A percentile compares a stretch with the other conserved stretches of the same genome.
phyloP scores from a whole-genome alignment of 2,797 vertebrate species.

The Diceros bicornis region DNA sequence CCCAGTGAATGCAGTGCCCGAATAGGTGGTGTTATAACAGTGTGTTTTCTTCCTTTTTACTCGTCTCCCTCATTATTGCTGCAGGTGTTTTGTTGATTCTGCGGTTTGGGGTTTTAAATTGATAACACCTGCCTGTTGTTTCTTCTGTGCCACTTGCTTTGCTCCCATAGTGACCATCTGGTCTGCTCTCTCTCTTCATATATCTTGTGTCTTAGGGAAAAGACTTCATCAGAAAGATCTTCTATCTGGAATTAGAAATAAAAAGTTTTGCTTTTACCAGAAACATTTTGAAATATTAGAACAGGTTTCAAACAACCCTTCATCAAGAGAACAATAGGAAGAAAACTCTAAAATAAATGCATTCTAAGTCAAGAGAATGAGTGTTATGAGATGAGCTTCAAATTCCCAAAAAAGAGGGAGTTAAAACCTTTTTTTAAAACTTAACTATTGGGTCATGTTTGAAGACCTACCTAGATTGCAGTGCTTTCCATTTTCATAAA shows the following conservation, averaged over 20 bases:
- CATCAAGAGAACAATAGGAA: conserved; percentile 42
- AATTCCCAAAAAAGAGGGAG: not conserved
- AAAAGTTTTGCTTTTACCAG: conserved; percentile 59
- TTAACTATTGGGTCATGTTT: not conserved
- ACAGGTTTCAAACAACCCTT: conserved; percentile 27
- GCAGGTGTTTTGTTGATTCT: not conserved
- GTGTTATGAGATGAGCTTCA: not conserved
- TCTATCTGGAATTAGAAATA: conserved; percentile 90
- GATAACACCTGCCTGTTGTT: conserved; percentile 92
- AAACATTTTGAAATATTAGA: conserved; percentile 67
- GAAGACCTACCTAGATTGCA: not conserved
- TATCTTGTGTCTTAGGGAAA: conserved; percentile 91
- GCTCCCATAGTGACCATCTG: conserved; percentile 92
- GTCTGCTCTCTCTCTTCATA: conserved; percentile 93
- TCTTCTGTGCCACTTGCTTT: conserved; percentile 90
- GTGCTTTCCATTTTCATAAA: conserved; percentile 32
- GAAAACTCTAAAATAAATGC: conserved; percentile 51
- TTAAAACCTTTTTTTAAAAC: not conserved
- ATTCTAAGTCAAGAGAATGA: conserved; percentile 15
- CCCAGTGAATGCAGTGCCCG: not conserved
- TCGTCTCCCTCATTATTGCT: not conserved
- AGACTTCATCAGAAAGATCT: conserved; percentile 92
- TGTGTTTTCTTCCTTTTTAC: not conserved
- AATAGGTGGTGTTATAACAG: not conserved
- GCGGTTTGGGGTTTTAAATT: not conserved